Percentiles rank a stretch among this genome's conserved stretches.
Evolutionary conservation across 2,888 invertebrate genomes (phyloP).

Genomic region (Leptopilina myrica): DNA sequence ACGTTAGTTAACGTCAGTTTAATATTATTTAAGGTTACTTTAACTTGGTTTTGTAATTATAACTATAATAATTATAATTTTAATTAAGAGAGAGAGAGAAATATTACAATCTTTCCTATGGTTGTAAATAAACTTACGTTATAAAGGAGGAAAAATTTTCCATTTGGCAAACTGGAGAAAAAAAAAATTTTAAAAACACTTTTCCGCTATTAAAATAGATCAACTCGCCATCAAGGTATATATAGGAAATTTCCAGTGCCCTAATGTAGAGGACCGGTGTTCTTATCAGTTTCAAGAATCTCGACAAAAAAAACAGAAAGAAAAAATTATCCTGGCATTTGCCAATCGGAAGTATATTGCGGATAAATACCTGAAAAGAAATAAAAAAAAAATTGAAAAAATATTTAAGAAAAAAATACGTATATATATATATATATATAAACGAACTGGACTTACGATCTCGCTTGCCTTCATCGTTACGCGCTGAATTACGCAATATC

Average conservation of each 20-base stretch:
- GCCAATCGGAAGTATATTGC: conserved; percentile 69
- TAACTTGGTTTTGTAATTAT: too few relatives aligned
- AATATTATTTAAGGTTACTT: too few relatives aligned
- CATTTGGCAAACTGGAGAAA: not conserved
- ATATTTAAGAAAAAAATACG: too few relatives aligned
- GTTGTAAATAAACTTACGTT: not conserved
- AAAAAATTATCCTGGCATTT: conserved; percentile 13
- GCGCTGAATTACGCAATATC: conserved; percentile 72
- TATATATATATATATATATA: conserved; percentile 57
- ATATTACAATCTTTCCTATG: too few relatives aligned
- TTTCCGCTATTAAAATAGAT: not conserved
- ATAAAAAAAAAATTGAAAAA: conserved; percentile 37
- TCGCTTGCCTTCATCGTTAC: conserved; percentile 74
- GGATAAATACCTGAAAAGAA: conserved; percentile 63
- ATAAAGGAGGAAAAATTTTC: not conserved
- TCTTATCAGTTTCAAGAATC: conserved; percentile 65
- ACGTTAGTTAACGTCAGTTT: too few relatives aligned
- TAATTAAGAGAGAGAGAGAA: too few relatives aligned
- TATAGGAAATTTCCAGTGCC: conserved; percentile 67
- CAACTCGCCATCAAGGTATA: conserved; percentile 6
- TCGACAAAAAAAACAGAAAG: conserved; percentile 59
- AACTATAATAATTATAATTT: too few relatives aligned
- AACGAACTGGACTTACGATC: conserved; percentile 72
- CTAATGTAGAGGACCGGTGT: conserved; percentile 52
- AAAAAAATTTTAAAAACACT: not conserved